Evolutionary conservation across 2,888 invertebrate species (phyloP).

Genomic region (Drosophila fungiperda): DNA sequence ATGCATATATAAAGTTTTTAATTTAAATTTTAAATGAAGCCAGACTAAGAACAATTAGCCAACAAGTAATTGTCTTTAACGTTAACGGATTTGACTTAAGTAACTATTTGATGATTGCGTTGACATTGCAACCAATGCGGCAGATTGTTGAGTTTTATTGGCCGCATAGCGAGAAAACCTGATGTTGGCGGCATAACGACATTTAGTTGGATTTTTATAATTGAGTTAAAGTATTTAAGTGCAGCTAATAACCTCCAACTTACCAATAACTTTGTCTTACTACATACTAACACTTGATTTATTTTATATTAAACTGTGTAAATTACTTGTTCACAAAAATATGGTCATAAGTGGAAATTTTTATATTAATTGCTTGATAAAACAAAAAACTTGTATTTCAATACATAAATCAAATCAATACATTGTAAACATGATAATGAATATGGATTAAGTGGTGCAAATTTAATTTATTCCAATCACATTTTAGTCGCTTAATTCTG

Average conservation of each 20-base stretch:
- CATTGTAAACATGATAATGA: too few species aligned
- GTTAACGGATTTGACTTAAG: constrained; percentile 13
- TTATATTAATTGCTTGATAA: too few species aligned
- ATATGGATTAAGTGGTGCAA: too few species aligned
- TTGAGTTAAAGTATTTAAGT: constrained; percentile 27
- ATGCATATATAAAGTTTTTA: neutral
- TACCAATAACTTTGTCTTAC: constrained; percentile 14
- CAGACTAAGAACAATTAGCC: constrained; percentile 44
- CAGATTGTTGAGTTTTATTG: constrained; percentile 1
- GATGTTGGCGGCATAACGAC: constrained; percentile 68
- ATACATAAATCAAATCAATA: too few species aligned
- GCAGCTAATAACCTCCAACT: constrained; percentile 37
- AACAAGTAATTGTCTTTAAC: constrained; percentile 29
- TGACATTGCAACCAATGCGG: constrained; percentile 58
- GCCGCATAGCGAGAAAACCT: constrained; percentile 49
- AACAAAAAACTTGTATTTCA: too few species aligned
- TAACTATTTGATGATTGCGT: too few species aligned
- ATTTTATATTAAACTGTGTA: neutral
- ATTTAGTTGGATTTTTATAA: constrained; percentile 49
- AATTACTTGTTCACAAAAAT: neutral
- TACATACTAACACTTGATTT: constrained; percentile 13
- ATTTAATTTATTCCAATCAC: neutral
- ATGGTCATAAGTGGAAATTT: too few species aligned
- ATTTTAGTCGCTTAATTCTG: neutral
- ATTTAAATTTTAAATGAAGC: constrained; percentile 42